phyloP scores from a whole-genome alignment of 2,797 vertebrate species.

The Malurus splendens region DNA sequence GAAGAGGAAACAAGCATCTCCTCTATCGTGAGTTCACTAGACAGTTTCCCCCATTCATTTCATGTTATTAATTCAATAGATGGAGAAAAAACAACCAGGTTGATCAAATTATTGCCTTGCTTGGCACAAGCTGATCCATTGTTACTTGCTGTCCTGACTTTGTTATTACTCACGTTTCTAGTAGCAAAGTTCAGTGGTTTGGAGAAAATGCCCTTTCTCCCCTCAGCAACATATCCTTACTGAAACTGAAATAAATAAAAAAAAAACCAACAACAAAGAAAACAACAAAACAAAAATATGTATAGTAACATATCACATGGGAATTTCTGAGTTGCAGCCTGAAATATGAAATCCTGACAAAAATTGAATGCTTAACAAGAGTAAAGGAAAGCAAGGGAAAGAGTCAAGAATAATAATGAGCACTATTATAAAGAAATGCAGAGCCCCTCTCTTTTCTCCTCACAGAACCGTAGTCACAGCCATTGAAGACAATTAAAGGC shows the following conservation, averaged over 20 bases:
- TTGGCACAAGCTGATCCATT: background rate
- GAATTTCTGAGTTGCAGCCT: background rate
- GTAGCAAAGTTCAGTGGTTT: background rate
- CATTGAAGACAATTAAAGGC: constrained; percentile 8
- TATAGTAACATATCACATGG: background rate
- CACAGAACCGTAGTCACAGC: background rate
- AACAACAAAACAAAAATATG: background rate
- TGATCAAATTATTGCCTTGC: background rate
- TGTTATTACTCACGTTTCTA: background rate
- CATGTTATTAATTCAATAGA: background rate
- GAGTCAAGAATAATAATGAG: constrained; percentile 36
- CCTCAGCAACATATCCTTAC: background rate
- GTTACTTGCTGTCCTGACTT: background rate
- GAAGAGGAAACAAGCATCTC: background rate
- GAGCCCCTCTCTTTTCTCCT: background rate
- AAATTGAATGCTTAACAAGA: background rate
- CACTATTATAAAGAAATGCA: background rate
- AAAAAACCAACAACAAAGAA: background rate
- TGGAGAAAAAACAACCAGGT: background rate
- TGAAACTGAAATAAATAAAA: background rate
- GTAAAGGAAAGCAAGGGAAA: background rate
- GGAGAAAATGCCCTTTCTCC: background rate
- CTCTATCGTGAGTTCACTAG: background rate
- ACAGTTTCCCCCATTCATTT: background rate
- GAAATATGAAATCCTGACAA: constrained; percentile 8